Conservation (phyloP, 2,113 vertebrate genomes). For the Plecturocebus donacophilus region DNA sequence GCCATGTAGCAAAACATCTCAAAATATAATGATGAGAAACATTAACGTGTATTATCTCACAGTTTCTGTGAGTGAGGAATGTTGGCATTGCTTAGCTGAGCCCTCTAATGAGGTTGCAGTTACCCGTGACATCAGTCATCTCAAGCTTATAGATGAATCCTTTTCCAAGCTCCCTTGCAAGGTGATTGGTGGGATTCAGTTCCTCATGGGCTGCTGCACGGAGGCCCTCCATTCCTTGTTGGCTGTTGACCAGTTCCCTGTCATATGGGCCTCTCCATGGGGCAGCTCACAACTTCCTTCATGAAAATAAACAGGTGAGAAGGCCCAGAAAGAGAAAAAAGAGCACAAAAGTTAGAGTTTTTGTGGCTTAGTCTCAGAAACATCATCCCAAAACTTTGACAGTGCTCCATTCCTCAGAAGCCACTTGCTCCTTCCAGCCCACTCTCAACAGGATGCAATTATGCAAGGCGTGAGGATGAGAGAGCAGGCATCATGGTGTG, state of each 20-base stretch:
- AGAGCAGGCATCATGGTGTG: fast-evolving
- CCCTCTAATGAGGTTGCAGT: neutral
- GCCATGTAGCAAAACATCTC: no score
- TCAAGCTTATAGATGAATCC: fast-evolving
- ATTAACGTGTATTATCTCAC: neutral
- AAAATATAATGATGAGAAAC: fast-evolving
- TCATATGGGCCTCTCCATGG: neutral
- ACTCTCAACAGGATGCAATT: fast-evolving
- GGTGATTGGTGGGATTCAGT: neutral
- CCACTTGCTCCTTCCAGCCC: fast-evolving
- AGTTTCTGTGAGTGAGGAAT: neutral
- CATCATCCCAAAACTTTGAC: neutral
- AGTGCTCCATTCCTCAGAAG: neutral
- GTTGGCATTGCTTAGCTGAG: fast-evolving
- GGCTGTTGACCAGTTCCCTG: neutral
- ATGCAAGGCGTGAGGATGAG: fast-evolving
- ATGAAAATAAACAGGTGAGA: neutral
- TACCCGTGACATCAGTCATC: no score
- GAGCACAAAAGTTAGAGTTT: no score
- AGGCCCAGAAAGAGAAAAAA: neutral
- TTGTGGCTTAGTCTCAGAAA: fast-evolving
- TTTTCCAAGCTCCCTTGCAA: fast-evolving
- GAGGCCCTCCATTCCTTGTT: neutral
- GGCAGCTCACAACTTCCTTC: neutral
- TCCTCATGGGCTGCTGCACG: no score